Conservation (phyloP, 2,113 vertebrate species). For the Numenius arquata region DNA sequence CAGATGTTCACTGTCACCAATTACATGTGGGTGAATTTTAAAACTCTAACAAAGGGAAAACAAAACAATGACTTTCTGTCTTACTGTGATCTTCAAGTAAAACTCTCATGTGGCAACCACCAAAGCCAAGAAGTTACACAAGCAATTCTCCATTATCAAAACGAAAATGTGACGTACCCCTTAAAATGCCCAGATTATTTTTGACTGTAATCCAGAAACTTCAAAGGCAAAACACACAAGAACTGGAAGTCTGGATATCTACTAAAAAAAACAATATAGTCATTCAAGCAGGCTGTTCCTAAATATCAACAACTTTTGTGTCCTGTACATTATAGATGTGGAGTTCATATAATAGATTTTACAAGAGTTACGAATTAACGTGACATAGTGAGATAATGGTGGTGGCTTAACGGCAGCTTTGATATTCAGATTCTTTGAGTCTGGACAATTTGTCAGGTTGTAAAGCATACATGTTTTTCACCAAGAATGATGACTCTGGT, state of each 20-base stretch:
- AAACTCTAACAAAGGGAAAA: background rate
- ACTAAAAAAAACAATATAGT: background rate
- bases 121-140: conserved; percentile 22
- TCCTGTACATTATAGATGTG: background rate
- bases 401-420: background rate
- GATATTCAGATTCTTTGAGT: background rate
- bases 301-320: background rate
- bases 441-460: background rate
- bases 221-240: conserved; percentile 51
- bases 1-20: background rate
- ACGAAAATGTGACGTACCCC: background rate
- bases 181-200: conserved; percentile 26
- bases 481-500: background rate
- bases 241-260: conserved; percentile 39
- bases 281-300: background rate
- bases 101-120: background rate
- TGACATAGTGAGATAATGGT: background rate
- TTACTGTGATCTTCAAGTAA: conserved; percentile 32
- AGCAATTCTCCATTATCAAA: conserved; percentile 21
- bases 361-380: background rate
- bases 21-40: background rate
- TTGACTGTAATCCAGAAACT: conserved; percentile 50
- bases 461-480: background rate
- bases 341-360: background rate
- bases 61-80: conserved; percentile 13